A percentile compares a stretch with the other conserved stretches of the same genome.
Evolutionary conservation across 2,113 vertebrate genomes (phyloP).

Genomic region (Anguilla rostrata): DNA sequence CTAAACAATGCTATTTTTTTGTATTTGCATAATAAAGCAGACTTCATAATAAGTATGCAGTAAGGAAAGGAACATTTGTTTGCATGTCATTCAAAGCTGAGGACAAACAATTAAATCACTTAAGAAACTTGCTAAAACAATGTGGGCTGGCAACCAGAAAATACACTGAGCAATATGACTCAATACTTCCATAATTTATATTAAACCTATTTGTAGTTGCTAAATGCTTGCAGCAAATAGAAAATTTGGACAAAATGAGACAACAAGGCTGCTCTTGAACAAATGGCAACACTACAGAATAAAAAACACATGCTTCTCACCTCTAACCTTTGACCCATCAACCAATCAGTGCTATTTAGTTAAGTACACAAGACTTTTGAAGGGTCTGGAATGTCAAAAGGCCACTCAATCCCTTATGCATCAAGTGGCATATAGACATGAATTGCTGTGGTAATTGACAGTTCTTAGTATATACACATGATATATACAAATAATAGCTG

Average conservation of each 20-base stretch:
- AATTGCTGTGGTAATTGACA: not conserved
- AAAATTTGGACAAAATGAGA: slow-evolving; percentile 39
- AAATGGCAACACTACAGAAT: slow-evolving; percentile 49
- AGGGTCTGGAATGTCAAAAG: slow-evolving; percentile 51
- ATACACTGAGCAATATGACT: slow-evolving; percentile 26
- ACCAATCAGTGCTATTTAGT: slow-evolving; percentile 59
- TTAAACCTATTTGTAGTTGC: slow-evolving; percentile 3
- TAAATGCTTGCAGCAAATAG: slow-evolving; percentile 39
- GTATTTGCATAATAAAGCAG: no score
- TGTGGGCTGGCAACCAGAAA: slow-evolving; percentile 25
- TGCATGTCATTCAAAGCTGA: not conserved
- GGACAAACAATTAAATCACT: not conserved
- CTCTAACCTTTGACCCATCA: slow-evolving; percentile 60
- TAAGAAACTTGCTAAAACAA: not conserved
- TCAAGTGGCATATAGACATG: slow-evolving; percentile 8
- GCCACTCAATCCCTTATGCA: slow-evolving; percentile 22
- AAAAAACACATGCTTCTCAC: slow-evolving; percentile 48
- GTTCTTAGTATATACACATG: not conserved
- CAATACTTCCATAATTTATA: not conserved
- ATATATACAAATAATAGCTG: no score
- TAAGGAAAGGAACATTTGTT: not conserved
- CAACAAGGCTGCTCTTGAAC: slow-evolving; percentile 50
- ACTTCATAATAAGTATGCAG: no score
- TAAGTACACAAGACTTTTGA: slow-evolving; percentile 54
- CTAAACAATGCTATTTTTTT: no score